A percentile compares a stretch with the other conserved stretches of the same genome.
phyloP scores from a whole-genome alignment of 1,140 invertebrate genomes.

The Zaprionus inermis region DNA sequence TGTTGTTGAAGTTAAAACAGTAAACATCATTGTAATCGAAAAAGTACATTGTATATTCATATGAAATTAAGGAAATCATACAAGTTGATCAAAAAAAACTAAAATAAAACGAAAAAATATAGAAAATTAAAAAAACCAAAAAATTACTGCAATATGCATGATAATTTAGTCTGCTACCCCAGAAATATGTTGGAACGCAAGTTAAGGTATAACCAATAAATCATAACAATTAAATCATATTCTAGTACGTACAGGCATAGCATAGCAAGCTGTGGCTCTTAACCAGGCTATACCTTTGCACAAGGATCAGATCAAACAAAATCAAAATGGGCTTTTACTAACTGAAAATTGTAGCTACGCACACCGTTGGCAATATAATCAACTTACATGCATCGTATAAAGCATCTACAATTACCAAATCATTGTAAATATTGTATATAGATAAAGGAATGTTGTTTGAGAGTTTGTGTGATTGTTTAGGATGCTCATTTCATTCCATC shows the following conservation, averaged over 20 bases:
- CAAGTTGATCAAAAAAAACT: constrained; percentile 42
- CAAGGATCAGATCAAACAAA: constrained; percentile 14
- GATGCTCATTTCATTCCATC: constrained; percentile 42
- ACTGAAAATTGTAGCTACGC: constrained; percentile 62
- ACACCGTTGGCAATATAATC: constrained; percentile 57
- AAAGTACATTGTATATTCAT: constrained; percentile 73
- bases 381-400: constrained; percentile 72
- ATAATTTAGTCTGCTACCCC: constrained; percentile 83
- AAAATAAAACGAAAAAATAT: constrained; percentile 50
- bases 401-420: constrained; percentile 54
- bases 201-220: constrained; percentile 28
- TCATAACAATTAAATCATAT: constrained; percentile 30
- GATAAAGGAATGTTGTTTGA: constrained; percentile 18
- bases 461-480: background rate
- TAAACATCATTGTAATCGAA: constrained; percentile 44
- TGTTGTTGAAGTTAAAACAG: constrained; percentile 48
- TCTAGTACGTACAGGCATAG: constrained; percentile 3
- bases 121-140: constrained; percentile 43
- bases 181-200: constrained; percentile 56
- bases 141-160: constrained; percentile 63
- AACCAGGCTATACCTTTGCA: constrained; percentile 21
- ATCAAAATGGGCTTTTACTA: constrained; percentile 39
- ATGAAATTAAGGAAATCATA: constrained; percentile 62
- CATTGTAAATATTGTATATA: constrained; percentile 22
- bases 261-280: constrained; percentile 23